Evolutionary conservation across 1,140 invertebrate species (phyloP).

Genomic region (Drosophila sulfurigaster): DNA sequence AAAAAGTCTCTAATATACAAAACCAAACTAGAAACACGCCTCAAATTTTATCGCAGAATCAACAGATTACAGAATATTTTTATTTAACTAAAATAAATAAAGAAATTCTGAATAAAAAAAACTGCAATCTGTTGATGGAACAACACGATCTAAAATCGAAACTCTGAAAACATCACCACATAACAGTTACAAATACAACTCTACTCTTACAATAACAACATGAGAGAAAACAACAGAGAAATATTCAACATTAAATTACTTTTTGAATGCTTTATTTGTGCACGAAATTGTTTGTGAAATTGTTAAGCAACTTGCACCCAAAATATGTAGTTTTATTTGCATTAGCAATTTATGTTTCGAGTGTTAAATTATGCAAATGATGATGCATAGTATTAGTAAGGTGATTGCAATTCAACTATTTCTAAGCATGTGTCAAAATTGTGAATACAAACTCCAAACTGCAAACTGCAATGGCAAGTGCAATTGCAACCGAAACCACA

Average conservation of each 20-base stretch:
- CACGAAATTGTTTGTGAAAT: conserved; percentile 26
- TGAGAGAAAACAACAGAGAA: conserved; percentile 39
- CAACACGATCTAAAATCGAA: conserved; percentile 15
- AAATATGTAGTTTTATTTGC: conserved; percentile 37
- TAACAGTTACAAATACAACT: conserved; percentile 39
- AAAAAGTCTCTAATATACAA: conserved; percentile 17
- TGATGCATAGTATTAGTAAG: conserved; percentile 43
- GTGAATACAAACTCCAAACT: conserved; percentile 19
- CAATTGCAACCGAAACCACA: conserved; percentile 56
- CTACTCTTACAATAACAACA: conserved; percentile 23
- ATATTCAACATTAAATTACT: conserved; percentile 32
- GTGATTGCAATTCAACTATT: conserved; percentile 37
- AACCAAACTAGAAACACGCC: conserved; percentile 8
- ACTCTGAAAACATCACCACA: conserved; percentile 56
- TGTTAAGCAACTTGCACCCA: conserved; percentile 46
- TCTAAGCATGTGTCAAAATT: conserved; percentile 47
- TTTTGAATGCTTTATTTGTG: neutral
- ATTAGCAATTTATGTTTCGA: conserved; percentile 47
- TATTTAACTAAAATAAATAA: too few relatives aligned
- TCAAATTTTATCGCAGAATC: neutral
- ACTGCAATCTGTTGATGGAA: conserved; percentile 44
- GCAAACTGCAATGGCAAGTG: conserved; percentile 35
- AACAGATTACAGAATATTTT: conserved; percentile 31
- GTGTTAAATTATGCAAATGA: conserved; percentile 69
- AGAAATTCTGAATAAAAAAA: neutral